These are phyloP conservation scores for Zaprionus obscuricornis DNA, from an alignment of 2,888 invertebrate species.

Conservation along the genomic window DNA sequence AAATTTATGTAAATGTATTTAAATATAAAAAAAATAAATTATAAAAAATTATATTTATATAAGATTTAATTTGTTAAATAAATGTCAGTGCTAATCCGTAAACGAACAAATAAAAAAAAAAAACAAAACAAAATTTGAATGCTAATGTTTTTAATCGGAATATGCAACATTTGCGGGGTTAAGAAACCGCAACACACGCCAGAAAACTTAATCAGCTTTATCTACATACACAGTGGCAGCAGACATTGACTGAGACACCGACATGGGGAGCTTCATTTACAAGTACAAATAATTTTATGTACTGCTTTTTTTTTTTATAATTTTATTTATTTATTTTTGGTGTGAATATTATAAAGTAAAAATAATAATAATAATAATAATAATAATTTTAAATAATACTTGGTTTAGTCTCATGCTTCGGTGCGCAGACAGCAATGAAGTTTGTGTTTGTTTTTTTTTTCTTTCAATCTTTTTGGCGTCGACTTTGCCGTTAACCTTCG, in stretches of 20 bases:
- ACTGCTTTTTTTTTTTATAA: conserved; percentile 9
- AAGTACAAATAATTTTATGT: not conserved
- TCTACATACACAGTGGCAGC: too few relatives aligned
- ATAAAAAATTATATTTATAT: too few relatives aligned
- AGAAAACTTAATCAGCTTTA: conserved; percentile 38
- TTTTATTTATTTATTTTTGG: too few relatives aligned
- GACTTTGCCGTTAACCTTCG: conserved; percentile 66
- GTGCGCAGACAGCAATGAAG: conserved; percentile 52
- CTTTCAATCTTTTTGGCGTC: conserved; percentile 38
- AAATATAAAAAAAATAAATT: not conserved
- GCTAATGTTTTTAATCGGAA: too few relatives aligned
- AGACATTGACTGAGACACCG: too few relatives aligned
- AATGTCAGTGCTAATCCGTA: too few relatives aligned
- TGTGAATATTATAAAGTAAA: conserved; percentile 44
- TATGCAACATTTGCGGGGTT: conserved; percentile 1
- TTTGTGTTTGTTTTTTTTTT: conserved; percentile 19
- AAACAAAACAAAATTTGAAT: too few relatives aligned
- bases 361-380: conserved; percentile 58
- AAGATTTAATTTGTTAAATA: too few relatives aligned
- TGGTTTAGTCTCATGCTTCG: conserved; percentile 58
- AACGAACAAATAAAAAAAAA: too few relatives aligned
- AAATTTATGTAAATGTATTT: not conserved
- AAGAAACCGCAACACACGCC: conserved; percentile 20
- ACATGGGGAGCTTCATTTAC: conserved; percentile 10
- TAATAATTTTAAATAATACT: conserved; percentile 54